These are phyloP conservation scores for Vanacampus margaritifer DNA, from an alignment of 2,113 vertebrate genomes.

Conservation along the genomic window DNA sequence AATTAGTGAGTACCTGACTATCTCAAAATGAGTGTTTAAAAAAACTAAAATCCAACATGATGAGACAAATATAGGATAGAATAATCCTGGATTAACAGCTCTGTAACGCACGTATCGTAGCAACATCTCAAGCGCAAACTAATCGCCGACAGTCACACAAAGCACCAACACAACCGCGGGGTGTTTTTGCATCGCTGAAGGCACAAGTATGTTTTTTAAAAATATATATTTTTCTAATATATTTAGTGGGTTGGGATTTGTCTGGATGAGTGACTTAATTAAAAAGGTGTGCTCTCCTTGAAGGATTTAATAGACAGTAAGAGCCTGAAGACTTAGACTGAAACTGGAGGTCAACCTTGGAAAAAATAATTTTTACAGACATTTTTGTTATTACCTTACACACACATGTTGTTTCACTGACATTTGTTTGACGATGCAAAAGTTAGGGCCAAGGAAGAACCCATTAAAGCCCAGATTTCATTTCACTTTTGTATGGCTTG, in stretches of 20 bases:
- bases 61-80: constrained; percentile 58
- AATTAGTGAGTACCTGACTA: constrained; percentile 36
- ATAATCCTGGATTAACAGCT: constrained; percentile 68
- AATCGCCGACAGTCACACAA: constrained; percentile 48
- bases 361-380: constrained; percentile 14
- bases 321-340: constrained; percentile 56
- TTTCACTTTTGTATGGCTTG: background rate
- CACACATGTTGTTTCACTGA: background rate
- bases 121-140: constrained; percentile 59
- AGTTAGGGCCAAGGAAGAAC: background rate
- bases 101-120: constrained; percentile 60
- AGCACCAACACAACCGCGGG: background rate
- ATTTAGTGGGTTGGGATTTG: constrained; percentile 13
- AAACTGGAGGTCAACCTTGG: constrained; percentile 38
- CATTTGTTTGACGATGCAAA: background rate
- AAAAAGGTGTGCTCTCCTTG: constrained; percentile 47
- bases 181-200: constrained; percentile 9
- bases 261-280: constrained; percentile 56
- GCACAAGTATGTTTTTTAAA: constrained; percentile 19
- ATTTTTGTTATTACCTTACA: constrained; percentile 13
- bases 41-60: constrained; percentile 57
- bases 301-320: constrained; percentile 57
- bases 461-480: background rate
- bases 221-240: too few species aligned
- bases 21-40: constrained; percentile 26